Evolutionary conservation across 2,797 vertebrate genomes (phyloP).

Genomic region (Bovichtus variegatus): DNA sequence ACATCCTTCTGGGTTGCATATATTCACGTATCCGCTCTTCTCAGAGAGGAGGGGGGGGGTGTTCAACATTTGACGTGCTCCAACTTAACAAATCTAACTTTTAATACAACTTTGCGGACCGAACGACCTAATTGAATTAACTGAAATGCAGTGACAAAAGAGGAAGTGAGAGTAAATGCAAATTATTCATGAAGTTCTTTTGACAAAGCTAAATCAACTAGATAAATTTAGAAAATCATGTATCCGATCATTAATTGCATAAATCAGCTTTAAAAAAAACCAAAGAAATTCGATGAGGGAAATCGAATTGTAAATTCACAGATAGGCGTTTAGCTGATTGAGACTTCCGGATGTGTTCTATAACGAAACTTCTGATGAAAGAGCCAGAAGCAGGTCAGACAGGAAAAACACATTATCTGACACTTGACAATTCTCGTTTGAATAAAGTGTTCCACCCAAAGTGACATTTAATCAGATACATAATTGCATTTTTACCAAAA

Average conservation of each 20-base stretch:
- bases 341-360: conserved; percentile 40
- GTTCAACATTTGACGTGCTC: not conserved
- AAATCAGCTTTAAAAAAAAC: not conserved
- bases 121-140: not conserved
- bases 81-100: not conserved
- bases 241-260: not conserved
- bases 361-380: conserved; percentile 49
- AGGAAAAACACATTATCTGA: too few species aligned
- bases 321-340: conserved; percentile 22
- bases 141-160: not conserved
- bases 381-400: conserved; percentile 22
- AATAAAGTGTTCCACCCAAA: not conserved
- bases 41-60: conserved; percentile 51
- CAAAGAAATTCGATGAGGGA: not conserved
- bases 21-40: conserved; percentile 61
- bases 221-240: not conserved
- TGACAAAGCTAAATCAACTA: not conserved
- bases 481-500: not conserved
- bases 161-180: conserved; percentile 26
- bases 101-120: fast-evolving
- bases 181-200: not conserved
- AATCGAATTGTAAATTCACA: not conserved
- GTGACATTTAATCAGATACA: not conserved
- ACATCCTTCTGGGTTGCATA: conserved; percentile 80
- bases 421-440: too few species aligned